Percentiles rank a stretch among this genome's conserved stretches.
These are phyloP conservation scores for Drosophila putrida DNA, from an alignment of 2,888 invertebrate species.

Conservation along the genomic window DNA sequence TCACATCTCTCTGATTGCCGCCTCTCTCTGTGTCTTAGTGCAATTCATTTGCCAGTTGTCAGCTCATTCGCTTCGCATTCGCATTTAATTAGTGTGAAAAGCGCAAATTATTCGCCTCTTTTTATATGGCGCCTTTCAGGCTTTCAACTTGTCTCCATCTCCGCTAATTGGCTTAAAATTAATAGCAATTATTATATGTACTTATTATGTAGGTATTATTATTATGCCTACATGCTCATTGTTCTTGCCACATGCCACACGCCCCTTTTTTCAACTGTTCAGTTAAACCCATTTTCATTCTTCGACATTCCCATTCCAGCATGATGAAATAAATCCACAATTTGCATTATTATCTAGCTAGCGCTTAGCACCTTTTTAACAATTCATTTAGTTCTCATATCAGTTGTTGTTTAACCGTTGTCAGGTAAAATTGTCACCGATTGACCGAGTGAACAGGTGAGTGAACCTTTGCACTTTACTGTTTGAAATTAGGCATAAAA, in stretches of 20 bases:
- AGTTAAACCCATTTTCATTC: not conserved
- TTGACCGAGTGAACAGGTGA: slow-evolving; percentile 15
- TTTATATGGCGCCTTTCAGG: slow-evolving; percentile 37
- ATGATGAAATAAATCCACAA: slow-evolving; percentile 52
- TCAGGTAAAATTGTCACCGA: slow-evolving; percentile 8
- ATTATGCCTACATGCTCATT: slow-evolving; percentile 29
- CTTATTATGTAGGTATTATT: slow-evolving; percentile 57
- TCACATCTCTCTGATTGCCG: slow-evolving; percentile 20
- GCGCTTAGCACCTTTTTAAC: not conserved
- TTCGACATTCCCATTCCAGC: not conserved
- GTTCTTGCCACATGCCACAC: slow-evolving; percentile 11
- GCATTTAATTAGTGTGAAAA: slow-evolving; percentile 83
- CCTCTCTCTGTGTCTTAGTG: slow-evolving; percentile 40
- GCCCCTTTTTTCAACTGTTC: not conserved
- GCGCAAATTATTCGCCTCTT: slow-evolving; percentile 74
- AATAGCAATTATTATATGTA: slow-evolving; percentile 67
- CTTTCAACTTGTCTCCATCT: slow-evolving; percentile 29
- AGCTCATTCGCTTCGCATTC: slow-evolving; percentile 63
- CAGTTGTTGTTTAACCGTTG: slow-evolving; percentile 35
- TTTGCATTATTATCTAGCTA: slow-evolving; percentile 40
- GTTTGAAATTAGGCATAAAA: not conserved
- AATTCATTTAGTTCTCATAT: slow-evolving; percentile 15
- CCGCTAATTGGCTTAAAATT: slow-evolving; percentile 76
- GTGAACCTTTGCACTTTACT: not conserved
- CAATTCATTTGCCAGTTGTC: slow-evolving; percentile 69